A percentile compares a stretch with the other conserved stretches of the same genome.
Conservation (phyloP, 1,140 invertebrate species). For the Zaprionus inermis region DNA sequence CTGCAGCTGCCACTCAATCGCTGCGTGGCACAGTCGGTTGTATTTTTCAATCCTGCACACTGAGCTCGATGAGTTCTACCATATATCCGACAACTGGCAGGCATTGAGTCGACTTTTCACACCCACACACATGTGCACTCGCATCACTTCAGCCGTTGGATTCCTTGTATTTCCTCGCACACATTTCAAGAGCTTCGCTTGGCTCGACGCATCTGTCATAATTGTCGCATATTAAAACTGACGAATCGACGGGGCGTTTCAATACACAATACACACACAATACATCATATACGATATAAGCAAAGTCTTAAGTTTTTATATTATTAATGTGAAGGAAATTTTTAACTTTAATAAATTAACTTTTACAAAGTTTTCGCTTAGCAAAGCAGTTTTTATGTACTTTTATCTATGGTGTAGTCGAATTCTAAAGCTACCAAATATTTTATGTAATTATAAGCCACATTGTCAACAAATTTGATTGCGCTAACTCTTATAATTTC, state of each 20-base stretch:
- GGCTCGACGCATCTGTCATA: constrained; percentile 12
- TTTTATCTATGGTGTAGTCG: no score
- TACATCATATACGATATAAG: not conserved
- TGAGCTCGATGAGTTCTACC: constrained; percentile 15
- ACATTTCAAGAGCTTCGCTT: constrained; percentile 18
- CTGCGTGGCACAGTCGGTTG: not conserved
- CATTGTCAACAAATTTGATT: no score
- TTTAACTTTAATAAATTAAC: no score
- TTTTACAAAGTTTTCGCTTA: no score
- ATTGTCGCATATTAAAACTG: constrained; percentile 31
- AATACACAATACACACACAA: constrained; percentile 20
- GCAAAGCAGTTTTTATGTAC: no score
- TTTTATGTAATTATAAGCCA: no score
- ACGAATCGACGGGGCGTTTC: constrained; percentile 2
- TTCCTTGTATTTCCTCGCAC: constrained; percentile 20
- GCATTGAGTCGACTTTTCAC: constrained; percentile 1
- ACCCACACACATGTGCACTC: constrained; percentile 12
- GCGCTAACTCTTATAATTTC: no score
- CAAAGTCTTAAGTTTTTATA: not conserved
- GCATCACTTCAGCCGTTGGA: constrained; percentile 16
- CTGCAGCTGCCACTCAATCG: constrained; percentile 15
- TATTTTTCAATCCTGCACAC: constrained; percentile 27
- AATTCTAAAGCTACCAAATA: no score
- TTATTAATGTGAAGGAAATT: no score
- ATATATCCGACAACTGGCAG: constrained; percentile 32